These are phyloP conservation scores for Idaea biselata DNA, from an alignment of 2,888 invertebrate genomes.

Conservation along the genomic window DNA sequence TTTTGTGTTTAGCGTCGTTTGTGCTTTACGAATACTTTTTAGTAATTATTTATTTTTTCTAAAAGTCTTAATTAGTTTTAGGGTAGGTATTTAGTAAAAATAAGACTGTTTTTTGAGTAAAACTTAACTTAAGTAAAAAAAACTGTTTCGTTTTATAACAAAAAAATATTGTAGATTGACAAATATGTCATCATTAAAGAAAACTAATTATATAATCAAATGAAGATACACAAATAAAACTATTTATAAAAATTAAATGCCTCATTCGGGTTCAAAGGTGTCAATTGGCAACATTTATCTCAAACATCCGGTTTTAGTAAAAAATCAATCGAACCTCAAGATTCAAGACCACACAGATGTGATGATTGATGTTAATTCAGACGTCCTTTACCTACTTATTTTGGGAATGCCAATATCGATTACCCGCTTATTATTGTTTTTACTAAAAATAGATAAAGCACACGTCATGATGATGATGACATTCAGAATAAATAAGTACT, in stretches of 20 bases:
- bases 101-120: no score
- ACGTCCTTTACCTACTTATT: background rate
- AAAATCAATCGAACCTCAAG: background rate
- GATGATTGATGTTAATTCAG: background rate
- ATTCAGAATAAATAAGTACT: background rate
- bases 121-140: no score
- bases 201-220: background rate
- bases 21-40: background rate
- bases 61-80: no score
- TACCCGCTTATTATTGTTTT: background rate
- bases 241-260: background rate
- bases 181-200: background rate
- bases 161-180: no score
- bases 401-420: background rate
- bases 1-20: conserved; percentile 6
- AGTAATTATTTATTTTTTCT: no score
- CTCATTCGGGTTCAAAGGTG: background rate
- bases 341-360: background rate
- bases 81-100: no score
- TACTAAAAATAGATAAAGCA: background rate
- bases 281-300: background rate
- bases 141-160: no score
- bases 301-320: background rate
- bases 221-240: background rate
- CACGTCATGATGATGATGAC: background rate